A percentile compares a stretch with the other conserved stretches of the same genome.
phyloP scores from a whole-genome alignment of 2,888 invertebrate species.

The Sarcophaga carnaria region DNA sequence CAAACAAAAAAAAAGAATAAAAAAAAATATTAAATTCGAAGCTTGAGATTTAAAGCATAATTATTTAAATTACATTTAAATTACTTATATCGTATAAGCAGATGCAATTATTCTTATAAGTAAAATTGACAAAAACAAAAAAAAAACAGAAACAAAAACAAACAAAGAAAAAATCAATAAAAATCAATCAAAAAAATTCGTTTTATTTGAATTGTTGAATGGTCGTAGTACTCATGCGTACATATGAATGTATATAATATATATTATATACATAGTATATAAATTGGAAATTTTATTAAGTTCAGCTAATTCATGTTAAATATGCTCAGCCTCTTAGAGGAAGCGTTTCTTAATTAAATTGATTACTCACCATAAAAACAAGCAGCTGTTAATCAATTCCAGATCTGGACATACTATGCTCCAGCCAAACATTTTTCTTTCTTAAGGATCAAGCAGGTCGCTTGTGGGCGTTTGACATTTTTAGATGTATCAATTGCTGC shows the following conservation, averaged over 20 bases:
- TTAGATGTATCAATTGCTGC: too few species aligned
- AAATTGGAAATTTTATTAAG: too few species aligned
- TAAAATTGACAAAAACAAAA: constrained; percentile 54
- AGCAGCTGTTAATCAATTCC: too few species aligned
- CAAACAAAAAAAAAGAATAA: constrained; percentile 11
- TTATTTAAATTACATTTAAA: constrained; percentile 72
- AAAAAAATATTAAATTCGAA: constrained; percentile 20
- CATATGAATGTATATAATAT: background rate
- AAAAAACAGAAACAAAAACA: background rate
- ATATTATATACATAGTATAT: too few species aligned
- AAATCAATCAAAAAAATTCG: constrained; percentile 68
- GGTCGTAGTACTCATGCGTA: background rate
- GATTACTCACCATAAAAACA: too few species aligned
- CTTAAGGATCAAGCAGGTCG: too few species aligned
- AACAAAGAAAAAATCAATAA: constrained; percentile 70
- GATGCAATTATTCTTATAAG: constrained; percentile 80
- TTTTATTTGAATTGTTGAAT: constrained; percentile 44
- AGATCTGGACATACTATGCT: too few species aligned
- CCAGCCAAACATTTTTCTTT: too few species aligned
- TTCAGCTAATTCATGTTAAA: too few species aligned
- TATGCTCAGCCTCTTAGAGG: too few species aligned
- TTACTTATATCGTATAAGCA: constrained; percentile 75
- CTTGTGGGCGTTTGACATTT: too few species aligned
- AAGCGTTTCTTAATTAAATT: too few species aligned
- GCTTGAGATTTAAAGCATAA: constrained; percentile 59